Base-by-base conservation (phyloP, 1,140 invertebrate genomes). In the Popillia japonica region DNA sequence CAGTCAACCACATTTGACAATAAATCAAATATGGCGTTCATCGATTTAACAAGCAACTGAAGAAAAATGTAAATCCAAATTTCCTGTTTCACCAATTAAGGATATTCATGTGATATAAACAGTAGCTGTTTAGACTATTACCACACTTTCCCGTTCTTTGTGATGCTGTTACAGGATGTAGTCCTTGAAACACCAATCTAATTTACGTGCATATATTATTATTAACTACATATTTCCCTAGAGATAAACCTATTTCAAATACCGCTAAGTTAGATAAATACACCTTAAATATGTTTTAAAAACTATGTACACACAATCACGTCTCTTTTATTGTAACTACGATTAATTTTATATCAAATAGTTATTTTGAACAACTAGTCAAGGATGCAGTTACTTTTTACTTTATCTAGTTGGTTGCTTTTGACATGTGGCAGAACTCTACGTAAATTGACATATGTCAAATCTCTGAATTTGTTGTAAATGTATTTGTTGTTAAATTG, bases 1-100 rank as follows among this genome's bases (percentile, higher is more conserved):
- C 61, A 64, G 61, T 64, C 22, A 64, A 64, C 23, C 17, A 64
- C 61, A 64, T 64, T 64, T 64, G 61, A 64, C 61, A 64, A 64
- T 64, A 7, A 64, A 64, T 64, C 22, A 64, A 64, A 64, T 20
- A 64, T 64, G 61, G 61, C 61, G 61, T 64, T 27, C 61, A 64
- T 64, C 61, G 61, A 64, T 64, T 64, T 64, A 64, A 64, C 61
- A 64, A 20, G 61, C 61, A 64, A 64, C 61, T 23, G 61, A 64
- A 64, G 61, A 64, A 64, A 64, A 64, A 64, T 64, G 61, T 64
- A 64, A 64, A 64, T 64, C 61, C n/a, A 64, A 64, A 64, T 64
- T 64, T 64, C 61, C 61, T 64, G 61, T 27, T 64, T 64, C 23
- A 17, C 61, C 61, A 22, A 64, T 64, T 64, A 64, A 64, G 61